Base-by-base conservation (phyloP, 2,888 invertebrate species). In the Hypsopygia costalis region DNA sequence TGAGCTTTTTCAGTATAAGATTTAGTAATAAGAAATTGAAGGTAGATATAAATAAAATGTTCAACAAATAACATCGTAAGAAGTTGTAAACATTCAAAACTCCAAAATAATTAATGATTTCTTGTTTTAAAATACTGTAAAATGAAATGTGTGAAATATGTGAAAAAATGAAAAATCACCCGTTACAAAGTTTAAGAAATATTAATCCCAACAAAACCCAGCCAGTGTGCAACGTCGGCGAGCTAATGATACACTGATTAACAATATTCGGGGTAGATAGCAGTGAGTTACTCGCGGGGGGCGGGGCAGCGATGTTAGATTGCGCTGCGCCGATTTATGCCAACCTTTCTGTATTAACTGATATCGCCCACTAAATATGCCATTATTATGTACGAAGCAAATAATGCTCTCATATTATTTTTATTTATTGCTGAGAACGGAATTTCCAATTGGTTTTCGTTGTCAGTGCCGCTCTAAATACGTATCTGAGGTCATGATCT, bases 191-290 rank as follows among this genome's bases (percentile, higher is more conserved):
- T n/a, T n/a, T n/a, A n/a, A n/a, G n/a, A n/a, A n/a, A n/a, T n/a
- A n/a, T n/a, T n/a, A n/a, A n/a, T n/a, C n/a, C n/a, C n/a, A 3
- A 4, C 16, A 16, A 16, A 16, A 16, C 2, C 16, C 4, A 16
- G 4, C 16, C 16, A 16, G 42, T 35, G 42, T 45, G 42, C 33
- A n/a, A 21, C 22, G 11, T n/a, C 50, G 55, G 50, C 58, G 52
- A 72, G 77, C 79, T 87, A 87, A 87, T 88, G 86, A 87, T 87
- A 78, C 83, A 76, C 81, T 86, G 87, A 88, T 88, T 88, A 87
- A 88, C 86, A 87, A 87, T 87, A 88, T 88, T 88, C 86, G 87
- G 87, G 79, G 69, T 59, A 78, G 86, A 86, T 87, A 86, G 76
- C 72, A 72, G 71, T 82, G 83, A 86, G 78, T 86, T 86, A 86